These are phyloP conservation scores for Plebejus melissa DNA, from an alignment of 2,888 invertebrate species.

Conservation along the genomic window DNA sequence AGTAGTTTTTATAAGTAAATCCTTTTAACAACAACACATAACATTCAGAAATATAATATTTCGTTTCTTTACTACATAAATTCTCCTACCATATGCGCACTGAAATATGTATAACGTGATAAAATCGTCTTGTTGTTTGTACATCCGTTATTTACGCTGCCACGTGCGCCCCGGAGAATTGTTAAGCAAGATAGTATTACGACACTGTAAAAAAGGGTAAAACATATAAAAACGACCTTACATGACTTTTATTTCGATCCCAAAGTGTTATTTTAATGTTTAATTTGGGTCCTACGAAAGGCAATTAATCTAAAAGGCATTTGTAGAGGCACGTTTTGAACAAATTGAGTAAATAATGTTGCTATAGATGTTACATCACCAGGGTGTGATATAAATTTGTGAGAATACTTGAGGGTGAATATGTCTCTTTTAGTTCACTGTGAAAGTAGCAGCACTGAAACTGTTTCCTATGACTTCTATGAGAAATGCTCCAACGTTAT, in stretches of 20 bases:
- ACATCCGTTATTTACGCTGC: conserved; percentile 9
- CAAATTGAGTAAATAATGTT: neutral
- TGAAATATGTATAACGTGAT: conserved; percentile 6
- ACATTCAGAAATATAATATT: neutral
- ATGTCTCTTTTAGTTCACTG: too few species aligned
- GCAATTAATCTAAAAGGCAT: neutral
- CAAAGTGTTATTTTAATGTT: conserved; percentile 28
- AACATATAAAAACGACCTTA: conserved; percentile 53
- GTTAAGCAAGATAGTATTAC: conserved; percentile 50
- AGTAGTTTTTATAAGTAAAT: too few species aligned
- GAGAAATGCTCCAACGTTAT: too few species aligned
- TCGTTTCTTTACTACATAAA: neutral
- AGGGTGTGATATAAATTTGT: neutral
- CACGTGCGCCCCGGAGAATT: conserved; percentile 26
- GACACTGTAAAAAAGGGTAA: conserved; percentile 61
- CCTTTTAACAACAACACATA: too few species aligned
- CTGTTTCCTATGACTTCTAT: too few species aligned
- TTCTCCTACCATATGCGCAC: neutral
- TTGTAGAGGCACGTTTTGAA: neutral
- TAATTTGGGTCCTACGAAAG: neutral
- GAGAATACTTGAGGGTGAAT: too few species aligned
- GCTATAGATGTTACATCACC: too few species aligned
- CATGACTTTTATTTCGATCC: conserved; percentile 60
- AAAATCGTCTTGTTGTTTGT: conserved; percentile 13
- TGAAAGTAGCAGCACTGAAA: too few species aligned